A percentile compares a stretch with the other conserved stretches of the same genome.
phyloP scores from a whole-genome alignment of 2,113 vertebrate species.

The Poecile atricapillus region DNA sequence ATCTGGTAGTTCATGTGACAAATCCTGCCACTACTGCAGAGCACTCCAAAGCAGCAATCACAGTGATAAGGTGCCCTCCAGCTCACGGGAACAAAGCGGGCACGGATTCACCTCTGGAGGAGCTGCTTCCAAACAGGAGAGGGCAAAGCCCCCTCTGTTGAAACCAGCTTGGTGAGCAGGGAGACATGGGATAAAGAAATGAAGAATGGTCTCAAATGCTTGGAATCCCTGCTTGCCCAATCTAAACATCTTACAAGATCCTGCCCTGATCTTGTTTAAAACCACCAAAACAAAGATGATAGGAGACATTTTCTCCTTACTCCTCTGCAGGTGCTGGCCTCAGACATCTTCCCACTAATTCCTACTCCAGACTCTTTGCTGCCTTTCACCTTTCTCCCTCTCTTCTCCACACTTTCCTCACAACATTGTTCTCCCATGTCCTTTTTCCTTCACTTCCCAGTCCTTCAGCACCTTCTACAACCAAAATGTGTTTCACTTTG shows the following conservation, averaged over 20 bases:
- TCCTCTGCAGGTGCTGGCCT: neutral
- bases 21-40: neutral
- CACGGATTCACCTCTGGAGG: neutral
- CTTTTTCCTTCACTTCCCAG: neutral
- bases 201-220: neutral
- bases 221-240: neutral
- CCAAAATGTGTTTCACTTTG: neutral
- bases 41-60: neutral
- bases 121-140: neutral
- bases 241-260: neutral
- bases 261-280: neutral
- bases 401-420: neutral
- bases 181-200: neutral
- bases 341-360: neutral
- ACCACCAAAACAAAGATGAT: neutral
- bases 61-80: neutral
- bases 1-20: neutral
- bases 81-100: neutral
- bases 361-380: neutral
- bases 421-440: neutral
- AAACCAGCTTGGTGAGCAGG: neutral
- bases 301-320: neutral
- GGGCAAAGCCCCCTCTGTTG: neutral
- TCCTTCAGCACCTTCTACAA: neutral
- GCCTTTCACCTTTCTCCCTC: neutral